Conservation (phyloP, 2,113 vertebrate species). For the Neopipo cinnamomea region DNA sequence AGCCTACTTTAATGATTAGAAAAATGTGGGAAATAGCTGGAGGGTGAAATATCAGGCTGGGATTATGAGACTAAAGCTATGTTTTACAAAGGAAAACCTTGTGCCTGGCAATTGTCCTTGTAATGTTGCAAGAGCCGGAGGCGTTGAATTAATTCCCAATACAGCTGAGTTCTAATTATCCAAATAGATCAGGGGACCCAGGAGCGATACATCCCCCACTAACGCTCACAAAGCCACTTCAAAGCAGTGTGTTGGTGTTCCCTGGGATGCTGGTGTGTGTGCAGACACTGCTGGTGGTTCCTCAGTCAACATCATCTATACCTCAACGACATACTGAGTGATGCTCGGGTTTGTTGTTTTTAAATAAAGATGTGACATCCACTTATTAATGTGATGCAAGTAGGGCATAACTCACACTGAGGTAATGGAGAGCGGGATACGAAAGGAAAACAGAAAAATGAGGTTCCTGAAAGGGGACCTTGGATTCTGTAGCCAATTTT, state of each 20-base stretch:
- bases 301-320: background rate
- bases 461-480: background rate
- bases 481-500: background rate
- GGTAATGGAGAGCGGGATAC: background rate
- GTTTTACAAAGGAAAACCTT: slow-evolving; percentile 31
- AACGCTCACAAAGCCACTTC: background rate
- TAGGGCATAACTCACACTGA: background rate
- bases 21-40: slow-evolving; percentile 40
- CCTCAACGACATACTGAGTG: background rate
- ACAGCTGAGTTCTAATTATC: slow-evolving; percentile 35
- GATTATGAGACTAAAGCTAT: slow-evolving; percentile 13
- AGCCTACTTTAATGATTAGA: slow-evolving; percentile 20
- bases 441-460: background rate
- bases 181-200: background rate
- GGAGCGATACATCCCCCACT: background rate
- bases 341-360: background rate
- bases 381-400: background rate
- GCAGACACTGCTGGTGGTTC: background rate
- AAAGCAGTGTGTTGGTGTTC: background rate
- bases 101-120: slow-evolving; percentile 45
- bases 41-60: slow-evolving; percentile 33
- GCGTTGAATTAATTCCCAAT: slow-evolving; percentile 12
- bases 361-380: background rate
- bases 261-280: background rate
- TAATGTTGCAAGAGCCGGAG: background rate